Percentiles rank a stretch among this genome's conserved stretches.
phyloP scores from a whole-genome alignment of 2,888 invertebrate genomes.

The Pseudeuparius sepicola region DNA sequence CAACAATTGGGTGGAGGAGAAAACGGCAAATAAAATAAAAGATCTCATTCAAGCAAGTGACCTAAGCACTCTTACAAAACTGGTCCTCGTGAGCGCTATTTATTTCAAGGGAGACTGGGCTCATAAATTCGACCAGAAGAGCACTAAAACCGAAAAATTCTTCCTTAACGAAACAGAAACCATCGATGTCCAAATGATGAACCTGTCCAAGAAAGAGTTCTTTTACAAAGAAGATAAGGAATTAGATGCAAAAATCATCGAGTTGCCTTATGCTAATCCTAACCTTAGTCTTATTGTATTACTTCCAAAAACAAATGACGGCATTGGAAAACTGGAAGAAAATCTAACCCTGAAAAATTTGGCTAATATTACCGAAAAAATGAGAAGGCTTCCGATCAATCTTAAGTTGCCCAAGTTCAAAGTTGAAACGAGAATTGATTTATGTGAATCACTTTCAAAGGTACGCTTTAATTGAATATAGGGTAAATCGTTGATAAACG shows the following conservation, averaged over 20 bases:
- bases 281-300: constrained; percentile 66
- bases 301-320: constrained; percentile 57
- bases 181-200: constrained; percentile 67
- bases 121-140: constrained; percentile 48
- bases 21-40: constrained; percentile 75
- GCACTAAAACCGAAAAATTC: constrained; percentile 56
- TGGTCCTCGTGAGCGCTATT: constrained; percentile 74
- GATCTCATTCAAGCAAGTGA: constrained; percentile 55
- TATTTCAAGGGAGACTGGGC: constrained; percentile 77
- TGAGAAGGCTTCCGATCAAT: constrained; percentile 47
- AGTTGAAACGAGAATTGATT: constrained; percentile 61
- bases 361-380: constrained; percentile 40
- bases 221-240: constrained; percentile 42
- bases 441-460: constrained; percentile 52
- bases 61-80: constrained; percentile 46
- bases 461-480: too few species aligned
- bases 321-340: constrained; percentile 50
- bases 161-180: constrained; percentile 43
- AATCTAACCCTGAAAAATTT: constrained; percentile 50
- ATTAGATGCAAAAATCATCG: constrained; percentile 53
- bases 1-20: constrained; percentile 69
- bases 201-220: constrained; percentile 45
- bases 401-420: constrained; percentile 72
- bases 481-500: too few species aligned
- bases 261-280: constrained; percentile 59